Conservation (phyloP, 1,140 invertebrate genomes). For the Magallana angulata region DNA sequence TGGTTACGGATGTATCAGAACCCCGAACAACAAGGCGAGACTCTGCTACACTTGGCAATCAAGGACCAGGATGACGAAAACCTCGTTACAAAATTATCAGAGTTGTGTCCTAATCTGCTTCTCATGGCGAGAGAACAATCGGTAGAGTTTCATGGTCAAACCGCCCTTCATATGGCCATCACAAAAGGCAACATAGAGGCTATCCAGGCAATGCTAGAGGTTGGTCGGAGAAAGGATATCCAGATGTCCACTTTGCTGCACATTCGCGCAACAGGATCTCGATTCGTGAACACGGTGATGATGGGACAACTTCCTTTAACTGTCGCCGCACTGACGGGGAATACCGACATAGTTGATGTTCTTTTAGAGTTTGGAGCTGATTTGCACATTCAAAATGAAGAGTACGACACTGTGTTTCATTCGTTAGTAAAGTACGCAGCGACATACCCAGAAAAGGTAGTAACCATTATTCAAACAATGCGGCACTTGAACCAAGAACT, state of each 20-base stretch:
- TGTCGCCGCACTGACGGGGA: conserved; percentile 65
- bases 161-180: conserved; percentile 66
- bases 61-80: conserved; percentile 52
- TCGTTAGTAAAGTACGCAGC: conserved; percentile 64
- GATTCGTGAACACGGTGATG: conserved; percentile 68
- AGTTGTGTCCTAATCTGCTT: conserved; percentile 55
- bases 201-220: conserved; percentile 52
- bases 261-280: conserved; percentile 58
- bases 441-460: conserved; percentile 64
- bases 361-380: conserved; percentile 59
- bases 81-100: conserved; percentile 46
- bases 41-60: conserved; percentile 59
- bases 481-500: conserved; percentile 47
- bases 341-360: conserved; percentile 58
- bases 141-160: conserved; percentile 65
- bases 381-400: conserved; percentile 53
- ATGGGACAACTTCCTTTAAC: conserved; percentile 68
- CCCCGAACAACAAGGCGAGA: conserved; percentile 51
- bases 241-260: conserved; percentile 51
- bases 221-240: background rate
- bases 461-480: conserved; percentile 59
- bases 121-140: conserved; percentile 43
- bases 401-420: conserved; percentile 67
- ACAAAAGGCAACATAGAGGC: conserved; percentile 63
- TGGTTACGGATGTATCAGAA: conserved; percentile 18